Evolutionary conservation across 2,797 vertebrate species (phyloP).

Genomic region (Acanthurus leucopareius): DNA sequence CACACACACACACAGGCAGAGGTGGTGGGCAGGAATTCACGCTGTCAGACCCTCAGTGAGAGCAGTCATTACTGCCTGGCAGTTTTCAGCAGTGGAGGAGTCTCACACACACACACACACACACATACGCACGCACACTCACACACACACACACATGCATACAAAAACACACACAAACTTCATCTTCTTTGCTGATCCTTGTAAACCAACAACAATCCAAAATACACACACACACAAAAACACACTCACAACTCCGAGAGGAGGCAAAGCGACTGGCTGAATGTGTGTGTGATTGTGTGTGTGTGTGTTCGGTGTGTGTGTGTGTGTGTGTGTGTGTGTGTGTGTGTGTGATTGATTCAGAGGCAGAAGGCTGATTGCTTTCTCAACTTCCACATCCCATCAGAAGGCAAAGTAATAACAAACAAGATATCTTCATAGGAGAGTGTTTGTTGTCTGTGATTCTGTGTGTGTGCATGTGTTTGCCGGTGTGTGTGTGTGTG

Average conservation of each 20-base stretch:
- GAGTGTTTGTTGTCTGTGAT: too few species aligned
- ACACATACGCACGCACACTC: too few species aligned
- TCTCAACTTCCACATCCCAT: too few species aligned
- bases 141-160: too few species aligned
- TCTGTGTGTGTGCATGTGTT: too few species aligned
- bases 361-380: too few species aligned
- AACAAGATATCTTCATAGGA: too few species aligned
- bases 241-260: neutral
- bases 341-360: too few species aligned
- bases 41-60: conserved; percentile 50
- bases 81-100: conserved; percentile 27
- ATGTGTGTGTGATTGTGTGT: conserved; percentile 42
- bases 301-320: conserved; percentile 6
- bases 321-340: too few species aligned
- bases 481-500: conserved; percentile 27
- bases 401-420: too few species aligned
- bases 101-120: conserved; percentile 4
- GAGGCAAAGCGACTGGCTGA: conserved; percentile 60
- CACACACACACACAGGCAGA: conserved; percentile 41
- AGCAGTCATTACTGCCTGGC: conserved; percentile 46
- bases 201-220: conserved; percentile 41
- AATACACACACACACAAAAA: conserved; percentile 6
- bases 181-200: conserved; percentile 12
- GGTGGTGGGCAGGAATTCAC: conserved; percentile 43
- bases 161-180: conserved; percentile 13